Evolutionary conservation across 1,140 invertebrate species (phyloP).

Genomic region (Oedothorax gibbosus): DNA sequence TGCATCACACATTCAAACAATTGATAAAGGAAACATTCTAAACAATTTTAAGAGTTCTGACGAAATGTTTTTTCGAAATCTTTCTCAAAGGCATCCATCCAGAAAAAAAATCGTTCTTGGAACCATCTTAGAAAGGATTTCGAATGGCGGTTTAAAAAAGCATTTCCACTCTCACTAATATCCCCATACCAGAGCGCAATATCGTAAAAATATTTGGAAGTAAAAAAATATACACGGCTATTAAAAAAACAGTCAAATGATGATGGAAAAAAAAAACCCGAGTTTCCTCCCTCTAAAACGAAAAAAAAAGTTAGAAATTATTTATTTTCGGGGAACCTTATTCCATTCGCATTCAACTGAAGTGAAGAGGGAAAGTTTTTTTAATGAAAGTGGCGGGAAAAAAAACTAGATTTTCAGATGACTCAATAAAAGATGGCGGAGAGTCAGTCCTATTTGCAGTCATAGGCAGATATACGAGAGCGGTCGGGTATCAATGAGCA

Average conservation of each 20-base stretch:
- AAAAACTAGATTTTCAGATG: background rate
- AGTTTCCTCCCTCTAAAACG: background rate
- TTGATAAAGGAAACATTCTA: no score
- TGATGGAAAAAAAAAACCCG: background rate
- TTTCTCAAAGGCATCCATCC: no score
- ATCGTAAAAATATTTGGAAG: background rate
- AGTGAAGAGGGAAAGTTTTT: slow-evolving; percentile 2
- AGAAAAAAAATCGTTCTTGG: no score
- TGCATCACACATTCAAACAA: no score
- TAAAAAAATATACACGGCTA: background rate
- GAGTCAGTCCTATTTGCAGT: slow-evolving; percentile 3
- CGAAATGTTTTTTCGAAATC: no score
- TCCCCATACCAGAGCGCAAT: background rate
- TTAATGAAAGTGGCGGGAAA: slow-evolving; percentile 24
- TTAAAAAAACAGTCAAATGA: background rate
- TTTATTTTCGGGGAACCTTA: background rate
- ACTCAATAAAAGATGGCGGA: slow-evolving; percentile 21
- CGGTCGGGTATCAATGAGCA: slow-evolving; percentile 1
- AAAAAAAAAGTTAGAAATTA: background rate
- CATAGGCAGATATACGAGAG: background rate
- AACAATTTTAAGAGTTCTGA: no score
- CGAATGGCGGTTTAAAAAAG: background rate
- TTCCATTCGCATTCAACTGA: background rate
- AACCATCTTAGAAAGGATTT: background rate
- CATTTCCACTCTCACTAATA: background rate